Percentiles rank a stretch among this genome's conserved stretches.
phyloP scores from a whole-genome alignment of 1,140 invertebrate species.

The Drosophila nannoptera region DNA sequence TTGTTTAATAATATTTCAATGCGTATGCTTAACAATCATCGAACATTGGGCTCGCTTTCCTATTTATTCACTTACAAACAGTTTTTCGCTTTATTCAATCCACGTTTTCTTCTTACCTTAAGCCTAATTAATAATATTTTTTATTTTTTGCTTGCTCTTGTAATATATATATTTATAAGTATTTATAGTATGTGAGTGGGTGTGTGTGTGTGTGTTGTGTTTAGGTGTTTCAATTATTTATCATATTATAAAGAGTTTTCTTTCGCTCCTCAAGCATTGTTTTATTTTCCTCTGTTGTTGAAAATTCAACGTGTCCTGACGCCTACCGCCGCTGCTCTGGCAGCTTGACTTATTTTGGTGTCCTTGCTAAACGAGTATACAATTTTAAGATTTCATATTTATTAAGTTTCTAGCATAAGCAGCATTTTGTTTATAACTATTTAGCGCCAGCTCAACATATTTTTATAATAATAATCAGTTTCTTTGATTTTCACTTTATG shows the following conservation, averaged over 20 bases:
- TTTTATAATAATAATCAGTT: slow-evolving; percentile 27
- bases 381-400: slow-evolving; percentile 61
- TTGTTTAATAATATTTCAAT: slow-evolving; percentile 59
- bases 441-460: slow-evolving; percentile 38
- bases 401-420: slow-evolving; percentile 60
- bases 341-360: slow-evolving; percentile 50
- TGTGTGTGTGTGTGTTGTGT: slow-evolving; percentile 23
- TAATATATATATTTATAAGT: slow-evolving; percentile 67
- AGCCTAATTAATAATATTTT: slow-evolving; percentile 73
- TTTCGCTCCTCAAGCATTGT: slow-evolving; percentile 27
- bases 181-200: slow-evolving; percentile 63
- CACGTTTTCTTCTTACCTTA: slow-evolving; percentile 43
- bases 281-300: slow-evolving; percentile 22
- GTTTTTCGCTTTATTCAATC: slow-evolving; percentile 67
- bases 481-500: slow-evolving; percentile 32
- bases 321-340: slow-evolving; percentile 1
- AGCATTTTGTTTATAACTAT: slow-evolving; percentile 34
- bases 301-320: slow-evolving; percentile 43
- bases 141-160: slow-evolving; percentile 40
- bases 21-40: slow-evolving; percentile 50
- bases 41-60: slow-evolving; percentile 44
- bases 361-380: slow-evolving; percentile 75
- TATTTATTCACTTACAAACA: slow-evolving; percentile 66
- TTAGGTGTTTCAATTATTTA: slow-evolving; percentile 18
- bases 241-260: slow-evolving; percentile 57